phyloP scores from a whole-genome alignment of 2,797 vertebrate genomes.

The Triplophysa yarkandensis region DNA sequence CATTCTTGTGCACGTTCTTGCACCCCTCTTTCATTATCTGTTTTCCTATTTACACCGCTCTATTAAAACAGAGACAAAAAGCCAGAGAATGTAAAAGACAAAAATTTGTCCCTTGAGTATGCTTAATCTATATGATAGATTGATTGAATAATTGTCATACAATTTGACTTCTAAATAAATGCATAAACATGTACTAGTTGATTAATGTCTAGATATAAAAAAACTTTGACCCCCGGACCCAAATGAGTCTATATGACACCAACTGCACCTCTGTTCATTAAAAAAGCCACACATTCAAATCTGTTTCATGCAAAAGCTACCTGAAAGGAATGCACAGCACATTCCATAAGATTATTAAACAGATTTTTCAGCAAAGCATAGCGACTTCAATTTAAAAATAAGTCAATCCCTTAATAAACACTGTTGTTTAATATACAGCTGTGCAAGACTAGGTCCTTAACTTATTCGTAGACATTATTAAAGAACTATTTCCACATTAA shows the following conservation, averaged over 20 bases:
- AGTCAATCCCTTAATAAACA: neutral
- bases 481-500: conserved; percentile 7
- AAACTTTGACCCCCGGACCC: neutral
- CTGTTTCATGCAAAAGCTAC: conserved; percentile 33
- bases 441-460: neutral
- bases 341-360: conserved; percentile 37
- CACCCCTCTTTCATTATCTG: too few species aligned
- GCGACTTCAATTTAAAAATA: neutral
- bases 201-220: too few species aligned
- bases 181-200: too few species aligned
- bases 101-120: too few species aligned
- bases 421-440: neutral
- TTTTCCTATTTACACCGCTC: too few species aligned
- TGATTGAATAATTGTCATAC: too few species aligned
- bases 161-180: too few species aligned
- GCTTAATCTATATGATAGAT: too few species aligned
- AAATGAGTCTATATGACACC: conserved; percentile 24
- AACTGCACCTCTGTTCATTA: conserved; percentile 20
- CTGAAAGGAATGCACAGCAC: conserved; percentile 41
- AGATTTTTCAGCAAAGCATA: conserved; percentile 35
- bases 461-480: neutral
- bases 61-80: too few species aligned
- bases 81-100: too few species aligned
- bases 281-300: conserved; percentile 41
- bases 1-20: too few species aligned